A percentile compares a stretch with the other conserved stretches of the same genome.
phyloP scores from a whole-genome alignment of 2,797 vertebrate genomes.

The Cossypha caffra region DNA sequence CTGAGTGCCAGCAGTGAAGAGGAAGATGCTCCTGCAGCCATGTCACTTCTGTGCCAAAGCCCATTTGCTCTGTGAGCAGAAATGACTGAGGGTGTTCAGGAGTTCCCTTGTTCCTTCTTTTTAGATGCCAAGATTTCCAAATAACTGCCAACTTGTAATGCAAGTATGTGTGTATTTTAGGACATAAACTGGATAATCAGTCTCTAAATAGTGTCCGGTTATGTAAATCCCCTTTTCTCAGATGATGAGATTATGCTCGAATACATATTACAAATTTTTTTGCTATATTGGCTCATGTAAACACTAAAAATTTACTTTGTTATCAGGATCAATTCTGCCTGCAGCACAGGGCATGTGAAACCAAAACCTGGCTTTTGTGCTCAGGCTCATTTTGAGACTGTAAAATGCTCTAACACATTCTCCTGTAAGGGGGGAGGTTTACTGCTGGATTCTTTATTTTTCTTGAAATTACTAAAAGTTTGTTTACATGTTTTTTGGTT shows the following conservation, averaged over 20 bases:
- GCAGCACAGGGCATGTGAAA: not conserved
- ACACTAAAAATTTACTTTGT: not conserved
- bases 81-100: not conserved
- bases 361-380: not conserved
- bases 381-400: not conserved
- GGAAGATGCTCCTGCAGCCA: not conserved
- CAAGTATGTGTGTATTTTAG: not conserved
- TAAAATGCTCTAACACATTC: not conserved
- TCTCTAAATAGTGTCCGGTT: not conserved
- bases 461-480: not conserved
- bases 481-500: not conserved
- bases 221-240: not conserved
- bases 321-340: not conserved
- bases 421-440: not conserved
- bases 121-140: not conserved
- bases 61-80: not conserved
- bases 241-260: not conserved
- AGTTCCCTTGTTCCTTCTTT: not conserved
- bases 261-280: not conserved
- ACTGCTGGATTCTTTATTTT: not conserved
- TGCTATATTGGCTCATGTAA: not conserved
- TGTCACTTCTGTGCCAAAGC: not conserved
- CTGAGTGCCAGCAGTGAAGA: not conserved
- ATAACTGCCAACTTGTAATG: not conserved
- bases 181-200: not conserved